Conservation (phyloP, 2,113 vertebrate species). For the Microtus oregoni region DNA sequence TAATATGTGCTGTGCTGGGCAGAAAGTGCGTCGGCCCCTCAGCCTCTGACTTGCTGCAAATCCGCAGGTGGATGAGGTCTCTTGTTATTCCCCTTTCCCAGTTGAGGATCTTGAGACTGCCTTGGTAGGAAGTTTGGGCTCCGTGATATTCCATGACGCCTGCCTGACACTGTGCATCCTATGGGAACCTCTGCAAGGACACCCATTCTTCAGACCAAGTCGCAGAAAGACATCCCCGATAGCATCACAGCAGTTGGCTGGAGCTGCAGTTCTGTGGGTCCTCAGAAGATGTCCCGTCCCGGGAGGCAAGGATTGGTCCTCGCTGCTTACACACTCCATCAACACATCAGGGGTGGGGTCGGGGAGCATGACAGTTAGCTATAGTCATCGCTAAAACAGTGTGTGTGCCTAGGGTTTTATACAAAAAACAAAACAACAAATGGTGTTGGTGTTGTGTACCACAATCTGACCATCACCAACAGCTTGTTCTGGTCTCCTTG, state of each 20-base stretch:
- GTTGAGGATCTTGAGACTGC: background rate
- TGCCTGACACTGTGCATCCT: background rate
- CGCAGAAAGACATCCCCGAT: background rate
- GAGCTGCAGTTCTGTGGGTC: background rate
- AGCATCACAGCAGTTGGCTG: background rate
- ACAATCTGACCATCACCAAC: background rate
- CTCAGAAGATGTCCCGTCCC: background rate
- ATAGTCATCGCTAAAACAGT: background rate
- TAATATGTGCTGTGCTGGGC: background rate
- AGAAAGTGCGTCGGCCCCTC: background rate
- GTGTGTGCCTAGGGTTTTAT: background rate
- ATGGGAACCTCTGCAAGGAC: background rate
- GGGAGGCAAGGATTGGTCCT: background rate
- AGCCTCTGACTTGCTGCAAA: background rate
- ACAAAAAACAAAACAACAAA: background rate
- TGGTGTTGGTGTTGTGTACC: background rate
- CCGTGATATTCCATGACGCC: fast-evolving
- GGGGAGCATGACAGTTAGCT: too few relatives aligned
- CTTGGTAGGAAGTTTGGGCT: background rate
- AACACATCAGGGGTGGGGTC: background rate
- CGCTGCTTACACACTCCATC: too few relatives aligned
- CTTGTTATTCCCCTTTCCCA: background rate
- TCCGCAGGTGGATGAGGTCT: fast-evolving
- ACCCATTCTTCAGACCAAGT: background rate
- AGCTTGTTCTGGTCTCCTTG: background rate